These are phyloP conservation scores for Synodontis membranacea DNA, from an alignment of 2,113 vertebrate genomes.

Conservation along the genomic window DNA sequence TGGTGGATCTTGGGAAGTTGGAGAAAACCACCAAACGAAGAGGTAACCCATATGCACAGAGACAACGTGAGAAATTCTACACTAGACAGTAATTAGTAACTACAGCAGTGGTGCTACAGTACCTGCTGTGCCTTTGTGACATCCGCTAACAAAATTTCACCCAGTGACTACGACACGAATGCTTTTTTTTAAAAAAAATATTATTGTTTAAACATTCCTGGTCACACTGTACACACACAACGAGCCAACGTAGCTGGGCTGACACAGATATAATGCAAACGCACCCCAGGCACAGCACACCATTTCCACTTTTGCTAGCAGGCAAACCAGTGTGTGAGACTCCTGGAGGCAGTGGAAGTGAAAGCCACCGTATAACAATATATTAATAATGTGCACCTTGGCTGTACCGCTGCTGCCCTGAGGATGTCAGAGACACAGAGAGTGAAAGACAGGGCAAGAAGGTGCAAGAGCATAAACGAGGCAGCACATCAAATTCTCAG, in stretches of 20 bases:
- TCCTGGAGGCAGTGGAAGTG: background rate
- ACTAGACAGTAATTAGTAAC: background rate
- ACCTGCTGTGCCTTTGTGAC: no score
- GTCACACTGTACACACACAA: background rate
- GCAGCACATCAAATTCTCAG: constrained; percentile 32
- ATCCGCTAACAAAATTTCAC: background rate
- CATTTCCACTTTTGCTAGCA: constrained; percentile 1
- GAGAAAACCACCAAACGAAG: background rate
- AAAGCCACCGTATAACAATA: constrained; percentile 14
- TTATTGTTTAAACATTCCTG: background rate
- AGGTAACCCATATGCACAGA: background rate
- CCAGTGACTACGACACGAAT: background rate
- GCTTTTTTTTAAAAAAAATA: background rate
- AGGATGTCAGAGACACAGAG: background rate
- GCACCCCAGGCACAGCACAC: background rate
- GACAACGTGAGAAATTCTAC: background rate
- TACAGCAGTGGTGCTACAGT: background rate
- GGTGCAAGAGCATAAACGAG: constrained; percentile 28
- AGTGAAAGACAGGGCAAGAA: constrained; percentile 32
- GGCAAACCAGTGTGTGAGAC: constrained; percentile 4
- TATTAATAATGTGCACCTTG: constrained; percentile 40
- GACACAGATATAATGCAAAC: background rate
- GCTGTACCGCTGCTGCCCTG: constrained; percentile 37
- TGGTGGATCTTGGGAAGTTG: background rate
- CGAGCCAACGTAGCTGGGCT: background rate